phyloP scores from a whole-genome alignment of 2,113 vertebrate genomes.

The Calyptomena viridis region DNA sequence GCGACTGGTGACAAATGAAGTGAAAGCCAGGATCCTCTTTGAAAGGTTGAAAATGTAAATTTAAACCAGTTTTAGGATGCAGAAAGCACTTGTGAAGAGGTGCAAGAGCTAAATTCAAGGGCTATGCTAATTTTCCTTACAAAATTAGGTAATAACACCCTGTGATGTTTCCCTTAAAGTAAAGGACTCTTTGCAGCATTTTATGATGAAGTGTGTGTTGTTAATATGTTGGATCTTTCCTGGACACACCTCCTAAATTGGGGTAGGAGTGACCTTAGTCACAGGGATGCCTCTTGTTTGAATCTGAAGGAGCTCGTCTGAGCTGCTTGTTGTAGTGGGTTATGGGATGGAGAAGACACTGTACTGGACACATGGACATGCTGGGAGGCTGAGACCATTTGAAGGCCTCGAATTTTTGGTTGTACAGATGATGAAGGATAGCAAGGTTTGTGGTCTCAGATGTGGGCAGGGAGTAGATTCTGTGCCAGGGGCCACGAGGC shows the following conservation, averaged over 20 bases:
- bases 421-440: background rate
- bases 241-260: background rate
- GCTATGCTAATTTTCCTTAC: background rate
- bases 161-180: background rate
- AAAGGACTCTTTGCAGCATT: background rate
- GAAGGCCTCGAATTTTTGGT: background rate
- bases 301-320: background rate
- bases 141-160: background rate
- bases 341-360: background rate
- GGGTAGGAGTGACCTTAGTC: background rate
- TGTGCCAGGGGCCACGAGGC: background rate
- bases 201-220: background rate
- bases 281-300: background rate
- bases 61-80: background rate
- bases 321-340: background rate
- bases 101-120: background rate
- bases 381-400: background rate
- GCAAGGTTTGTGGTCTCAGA: background rate
- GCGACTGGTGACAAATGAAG: background rate
- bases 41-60: background rate
- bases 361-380: rapidly evolving
- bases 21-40: background rate
- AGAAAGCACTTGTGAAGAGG: background rate
- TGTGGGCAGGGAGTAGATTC: background rate
- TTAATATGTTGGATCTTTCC: background rate